phyloP scores from a whole-genome alignment of 2,797 vertebrate species.

The Hephaestus fuliginosus region DNA sequence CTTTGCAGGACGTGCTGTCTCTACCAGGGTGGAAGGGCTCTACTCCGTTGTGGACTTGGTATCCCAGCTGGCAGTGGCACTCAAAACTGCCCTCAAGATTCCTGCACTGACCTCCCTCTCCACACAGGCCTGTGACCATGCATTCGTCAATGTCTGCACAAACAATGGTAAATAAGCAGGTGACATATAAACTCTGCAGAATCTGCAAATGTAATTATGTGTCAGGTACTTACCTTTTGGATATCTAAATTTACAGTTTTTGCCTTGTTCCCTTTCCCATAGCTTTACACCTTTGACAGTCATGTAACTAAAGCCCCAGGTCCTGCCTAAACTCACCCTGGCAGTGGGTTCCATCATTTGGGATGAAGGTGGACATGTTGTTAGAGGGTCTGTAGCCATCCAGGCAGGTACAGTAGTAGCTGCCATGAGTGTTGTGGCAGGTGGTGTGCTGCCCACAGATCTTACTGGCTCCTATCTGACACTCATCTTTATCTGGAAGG shows the following conservation, averaged over 20 bases:
- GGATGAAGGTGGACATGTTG: conserved; percentile 91
- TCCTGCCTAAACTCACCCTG: conserved; percentile 82
- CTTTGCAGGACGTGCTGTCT: conserved; percentile 84
- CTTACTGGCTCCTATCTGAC: conserved; percentile 84
- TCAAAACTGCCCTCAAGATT: conserved; percentile 90
- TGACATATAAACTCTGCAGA: not conserved
- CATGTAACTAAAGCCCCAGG: not conserved
- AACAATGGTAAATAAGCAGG: not conserved
- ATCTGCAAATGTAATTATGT: no score
- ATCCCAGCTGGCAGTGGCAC: conserved; percentile 90
- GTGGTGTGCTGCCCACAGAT: conserved; percentile 92
- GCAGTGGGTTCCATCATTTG: conserved; percentile 96
- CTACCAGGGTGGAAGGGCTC: conserved; percentile 83
- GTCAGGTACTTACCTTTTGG: not conserved
- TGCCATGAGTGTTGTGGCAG: conserved; percentile 94
- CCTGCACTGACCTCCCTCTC: conserved; percentile 86
- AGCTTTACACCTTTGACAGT: not conserved
- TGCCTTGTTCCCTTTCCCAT: not conserved
- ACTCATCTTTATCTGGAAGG: conserved; percentile 78
- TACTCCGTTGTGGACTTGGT: conserved; percentile 80
- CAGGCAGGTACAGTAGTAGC: conserved; percentile 93
- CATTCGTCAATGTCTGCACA: conserved; percentile 92
- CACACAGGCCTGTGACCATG: conserved; percentile 82
- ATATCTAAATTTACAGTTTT: not conserved
- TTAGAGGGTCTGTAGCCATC: conserved; percentile 92